phyloP scores from a whole-genome alignment of 1,140 invertebrate genomes.

The Eumeta japonica region DNA sequence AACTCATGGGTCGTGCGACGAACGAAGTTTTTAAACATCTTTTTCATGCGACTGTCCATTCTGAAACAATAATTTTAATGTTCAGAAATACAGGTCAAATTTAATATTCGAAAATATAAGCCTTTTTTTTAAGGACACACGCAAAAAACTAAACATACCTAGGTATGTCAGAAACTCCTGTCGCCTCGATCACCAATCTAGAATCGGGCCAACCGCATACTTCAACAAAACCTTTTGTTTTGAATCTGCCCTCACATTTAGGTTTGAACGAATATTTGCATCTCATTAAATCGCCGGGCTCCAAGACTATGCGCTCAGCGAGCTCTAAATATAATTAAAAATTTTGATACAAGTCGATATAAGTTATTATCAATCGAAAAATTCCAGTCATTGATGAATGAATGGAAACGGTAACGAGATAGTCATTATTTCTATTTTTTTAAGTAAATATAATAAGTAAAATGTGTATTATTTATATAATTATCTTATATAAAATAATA shows the following conservation, averaged over 20 bases:
- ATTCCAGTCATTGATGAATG: background rate
- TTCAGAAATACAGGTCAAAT: background rate
- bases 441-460: background rate
- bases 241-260: slow-evolving; percentile 35
- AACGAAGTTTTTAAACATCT: slow-evolving; percentile 46
- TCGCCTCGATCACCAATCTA: slow-evolving; percentile 30
- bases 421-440: background rate
- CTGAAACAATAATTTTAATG: slow-evolving; percentile 16
- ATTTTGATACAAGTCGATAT: background rate
- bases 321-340: slow-evolving; percentile 12
- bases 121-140: no score
- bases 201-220: slow-evolving; percentile 45
- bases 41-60: slow-evolving; percentile 42
- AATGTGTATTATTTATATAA: background rate
- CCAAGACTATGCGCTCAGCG: slow-evolving; percentile 25
- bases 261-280: slow-evolving; percentile 47
- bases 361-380: background rate
- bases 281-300: slow-evolving; percentile 38
- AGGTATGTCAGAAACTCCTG: slow-evolving; percentile 42
- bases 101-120: background rate
- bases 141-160: no score
- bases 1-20: slow-evolving; percentile 34
- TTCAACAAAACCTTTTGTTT: slow-evolving; percentile 37
- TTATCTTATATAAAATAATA: background rate
- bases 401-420: background rate